Base-by-base conservation (phyloP, 30 jellyfish, hydroid and myxozoan genomes). In the Cassiopea andromeda region DNA sequence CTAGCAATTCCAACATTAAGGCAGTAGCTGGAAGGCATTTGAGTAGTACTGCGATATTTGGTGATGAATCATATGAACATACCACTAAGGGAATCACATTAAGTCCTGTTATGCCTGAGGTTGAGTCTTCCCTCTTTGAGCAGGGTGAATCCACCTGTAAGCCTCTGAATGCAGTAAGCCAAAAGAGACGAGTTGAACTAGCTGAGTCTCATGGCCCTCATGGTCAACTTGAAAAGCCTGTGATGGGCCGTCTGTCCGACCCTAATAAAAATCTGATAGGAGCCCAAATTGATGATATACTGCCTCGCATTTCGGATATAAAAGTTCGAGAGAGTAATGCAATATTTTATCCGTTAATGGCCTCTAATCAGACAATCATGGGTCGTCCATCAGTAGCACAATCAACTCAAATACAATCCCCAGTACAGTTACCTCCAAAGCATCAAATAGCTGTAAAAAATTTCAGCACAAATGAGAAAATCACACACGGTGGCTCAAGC, bases 261-360 rank as follows among this genome's bases (percentile, higher is more conserved):
- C 66, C 66, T 19, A 46, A 2, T 38, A 5, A 1, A 71, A 60
- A 67, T 74, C 27, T 45, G 2, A 17, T 44, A 7, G 72, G 48
- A 60, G 82, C n/a, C 18, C 48, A 66, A 38, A 75, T 85, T 58
- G 82, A 85, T 27, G 81, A 85, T 45, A 85, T 85, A 3, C 48
- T 85, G n/a, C 93, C 93, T 1, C 81, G 93, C 14, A 47, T 73
- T 2, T 85, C 93, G 1, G 93, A 85, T 38, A 59, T 85, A 2
- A 44, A 73, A 15, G 83, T 58, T 7, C 84, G 93, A 7, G 93
- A 85, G 57, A 85, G 93, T 49, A 64, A 16, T 19, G 93, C 87
- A 1, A 74, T 83, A 9, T 85, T 85, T 50, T 75, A 75, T 19
- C 93, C 93, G 19, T 61, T 85, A 18, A 66, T 85, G 60, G 79